These are phyloP conservation scores for Spilarctia lutea DNA, from an alignment of 2,888 invertebrate genomes.

Conservation along the genomic window DNA sequence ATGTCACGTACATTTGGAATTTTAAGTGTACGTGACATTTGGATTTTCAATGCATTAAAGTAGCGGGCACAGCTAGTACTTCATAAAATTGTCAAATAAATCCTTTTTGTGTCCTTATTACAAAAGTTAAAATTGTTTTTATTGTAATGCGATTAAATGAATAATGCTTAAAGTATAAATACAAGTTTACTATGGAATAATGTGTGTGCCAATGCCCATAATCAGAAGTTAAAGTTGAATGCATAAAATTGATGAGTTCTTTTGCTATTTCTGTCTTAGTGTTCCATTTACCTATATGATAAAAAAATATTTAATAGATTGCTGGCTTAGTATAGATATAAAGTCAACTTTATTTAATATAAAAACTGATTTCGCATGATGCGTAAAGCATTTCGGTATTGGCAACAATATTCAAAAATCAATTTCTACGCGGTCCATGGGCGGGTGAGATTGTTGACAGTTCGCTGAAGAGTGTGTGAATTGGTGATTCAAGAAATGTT, in stretches of 20 bases:
- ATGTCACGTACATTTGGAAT: too few species aligned
- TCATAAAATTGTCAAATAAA: too few species aligned
- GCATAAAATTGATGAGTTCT: neutral
- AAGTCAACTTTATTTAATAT: neutral
- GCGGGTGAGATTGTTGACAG: conserved; percentile 83
- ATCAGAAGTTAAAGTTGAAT: neutral
- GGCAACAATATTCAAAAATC: conserved; percentile 77
- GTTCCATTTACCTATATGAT: too few species aligned
- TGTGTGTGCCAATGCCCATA: neutral
- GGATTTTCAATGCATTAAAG: too few species aligned
- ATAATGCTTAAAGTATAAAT: too few species aligned
- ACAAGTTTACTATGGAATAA: too few species aligned
- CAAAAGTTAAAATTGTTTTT: too few species aligned
- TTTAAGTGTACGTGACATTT: too few species aligned
- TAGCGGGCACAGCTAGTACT: too few species aligned
- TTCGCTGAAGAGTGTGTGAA: conserved; percentile 71
- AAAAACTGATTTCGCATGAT: neutral
- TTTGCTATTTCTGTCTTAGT: too few species aligned
- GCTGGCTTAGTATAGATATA: neutral
- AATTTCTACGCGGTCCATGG: conserved; percentile 73
- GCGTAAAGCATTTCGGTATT: conserved; percentile 23
- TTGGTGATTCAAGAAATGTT: conserved; percentile 77
- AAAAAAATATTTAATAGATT: neutral
- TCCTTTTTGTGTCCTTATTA: too few species aligned
- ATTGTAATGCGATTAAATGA: too few species aligned